A percentile compares a stretch with the other conserved stretches of the same genome.
phyloP scores from a whole-genome alignment of 2,888 invertebrate species.

The Rhogogaster chlorosoma region DNA sequence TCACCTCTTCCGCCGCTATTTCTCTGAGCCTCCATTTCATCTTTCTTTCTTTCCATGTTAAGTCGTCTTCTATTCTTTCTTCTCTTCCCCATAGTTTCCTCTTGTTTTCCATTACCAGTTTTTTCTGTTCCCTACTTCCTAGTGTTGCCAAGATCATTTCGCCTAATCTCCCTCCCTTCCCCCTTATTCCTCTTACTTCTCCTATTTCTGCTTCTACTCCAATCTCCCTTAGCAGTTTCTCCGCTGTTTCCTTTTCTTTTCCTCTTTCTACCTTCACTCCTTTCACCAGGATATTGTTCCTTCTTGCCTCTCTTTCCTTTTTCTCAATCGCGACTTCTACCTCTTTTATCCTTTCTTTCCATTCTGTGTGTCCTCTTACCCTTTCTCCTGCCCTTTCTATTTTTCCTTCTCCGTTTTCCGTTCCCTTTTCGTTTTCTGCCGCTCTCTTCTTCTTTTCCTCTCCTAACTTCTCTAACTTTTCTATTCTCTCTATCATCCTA shows the following conservation, averaged over 20 bases:
- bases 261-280: constrained; percentile 1
- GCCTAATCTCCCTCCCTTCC: background rate
- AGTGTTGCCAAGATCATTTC: background rate
- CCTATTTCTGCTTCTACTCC: background rate
- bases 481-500: background rate
- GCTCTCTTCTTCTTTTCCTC: background rate
- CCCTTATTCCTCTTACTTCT: background rate
- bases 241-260: no score
- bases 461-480: background rate
- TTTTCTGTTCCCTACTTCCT: background rate
- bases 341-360: constrained; percentile 1
- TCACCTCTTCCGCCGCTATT: no score
- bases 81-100: background rate
- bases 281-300: background rate
- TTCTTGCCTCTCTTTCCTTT: background rate
- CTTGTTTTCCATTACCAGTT: background rate
- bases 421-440: background rate
- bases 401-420: background rate
- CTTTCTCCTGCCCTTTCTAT: background rate
- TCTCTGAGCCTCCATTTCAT: no score
- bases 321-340: background rate
- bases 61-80: constrained; percentile 19
- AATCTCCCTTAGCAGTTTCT: background rate
- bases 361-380: background rate
- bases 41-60: no score